Conservation (phyloP, 1,140 invertebrate species). For the Globodera ellingtonae region DNA sequence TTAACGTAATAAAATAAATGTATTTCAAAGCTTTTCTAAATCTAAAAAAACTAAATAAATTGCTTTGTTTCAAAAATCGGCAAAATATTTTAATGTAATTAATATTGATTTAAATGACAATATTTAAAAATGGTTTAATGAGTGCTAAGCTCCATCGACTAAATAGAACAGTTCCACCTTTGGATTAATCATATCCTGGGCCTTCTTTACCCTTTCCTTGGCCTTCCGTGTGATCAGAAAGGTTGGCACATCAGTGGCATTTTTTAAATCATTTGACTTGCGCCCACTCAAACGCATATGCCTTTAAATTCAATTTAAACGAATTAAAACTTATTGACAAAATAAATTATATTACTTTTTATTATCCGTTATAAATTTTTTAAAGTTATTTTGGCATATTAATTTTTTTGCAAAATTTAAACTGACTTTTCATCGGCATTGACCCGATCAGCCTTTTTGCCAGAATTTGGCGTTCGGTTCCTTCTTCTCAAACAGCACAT, state of each 20-base stretch:
- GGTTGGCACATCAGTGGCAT: background rate
- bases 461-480: slow-evolving; percentile 8
- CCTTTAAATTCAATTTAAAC: background rate
- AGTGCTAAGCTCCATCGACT: slow-evolving; percentile 5
- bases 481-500: slow-evolving; percentile 19
- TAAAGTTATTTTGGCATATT: too few relatives aligned
- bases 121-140: background rate
- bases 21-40: too few relatives aligned
- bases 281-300: background rate
- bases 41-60: too few relatives aligned
- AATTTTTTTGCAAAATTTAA: too few relatives aligned
- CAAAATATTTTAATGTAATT: background rate
- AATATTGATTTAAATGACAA: background rate
- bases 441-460: background rate
- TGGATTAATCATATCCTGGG: background rate
- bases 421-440: too few relatives aligned
- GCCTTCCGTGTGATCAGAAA: background rate
- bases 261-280: background rate
- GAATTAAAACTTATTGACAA: background rate
- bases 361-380: too few relatives aligned
- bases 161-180: slow-evolving; percentile 10
- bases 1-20: too few relatives aligned
- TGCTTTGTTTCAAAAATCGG: too few relatives aligned
- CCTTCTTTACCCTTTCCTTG: slow-evolving; percentile 1
- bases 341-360: too few relatives aligned